Conservation (phyloP, 2,888 invertebrate species). For the Morinoia aosen region DNA sequence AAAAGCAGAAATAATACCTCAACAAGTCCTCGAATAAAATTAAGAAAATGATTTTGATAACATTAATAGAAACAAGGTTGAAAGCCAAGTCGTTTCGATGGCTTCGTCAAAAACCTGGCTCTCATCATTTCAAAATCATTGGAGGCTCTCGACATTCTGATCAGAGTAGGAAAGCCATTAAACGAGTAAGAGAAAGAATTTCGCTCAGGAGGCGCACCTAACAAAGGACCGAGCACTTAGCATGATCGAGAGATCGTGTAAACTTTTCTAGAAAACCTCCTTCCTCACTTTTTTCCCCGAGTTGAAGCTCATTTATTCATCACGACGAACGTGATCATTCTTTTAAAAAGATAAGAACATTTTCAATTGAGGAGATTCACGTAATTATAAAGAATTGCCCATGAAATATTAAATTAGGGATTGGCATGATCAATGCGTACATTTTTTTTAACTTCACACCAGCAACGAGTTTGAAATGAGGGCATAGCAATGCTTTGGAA, state of each 20-base stretch:
- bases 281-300: neutral
- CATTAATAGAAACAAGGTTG: neutral
- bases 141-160: neutral
- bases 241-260: neutral
- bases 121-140: neutral
- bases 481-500: too few species aligned
- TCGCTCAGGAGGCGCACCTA: neutral
- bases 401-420: too few species aligned
- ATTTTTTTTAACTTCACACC: too few species aligned
- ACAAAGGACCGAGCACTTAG: neutral
- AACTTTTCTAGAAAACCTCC: neutral
- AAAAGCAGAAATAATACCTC: neutral
- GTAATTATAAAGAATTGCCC: too few species aligned
- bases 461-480: too few species aligned
- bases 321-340: neutral
- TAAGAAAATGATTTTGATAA: neutral
- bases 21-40: too few species aligned
- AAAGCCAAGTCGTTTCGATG: neutral
- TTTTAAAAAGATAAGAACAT: too few species aligned
- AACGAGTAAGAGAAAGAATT: neutral
- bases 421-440: too few species aligned
- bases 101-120: neutral
- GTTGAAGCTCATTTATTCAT: neutral
- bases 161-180: neutral
- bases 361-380: too few species aligned